Conservation (phyloP, 2,888 invertebrate genomes). For the Deroplatys truncata region DNA sequence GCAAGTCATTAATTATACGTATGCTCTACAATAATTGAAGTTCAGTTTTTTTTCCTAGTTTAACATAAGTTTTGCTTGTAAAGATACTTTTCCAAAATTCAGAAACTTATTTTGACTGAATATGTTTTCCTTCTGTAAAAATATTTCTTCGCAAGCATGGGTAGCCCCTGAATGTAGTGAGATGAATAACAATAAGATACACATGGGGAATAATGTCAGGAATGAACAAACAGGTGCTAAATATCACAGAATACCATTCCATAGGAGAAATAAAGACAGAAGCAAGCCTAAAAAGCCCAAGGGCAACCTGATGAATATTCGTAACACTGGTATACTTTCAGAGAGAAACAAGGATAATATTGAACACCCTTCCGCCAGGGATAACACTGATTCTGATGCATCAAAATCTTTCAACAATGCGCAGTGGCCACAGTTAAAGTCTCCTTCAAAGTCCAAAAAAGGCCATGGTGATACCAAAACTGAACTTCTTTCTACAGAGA, state of each 20-base stretch:
- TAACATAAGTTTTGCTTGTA: background rate
- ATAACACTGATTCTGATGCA: too few relatives aligned
- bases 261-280: background rate
- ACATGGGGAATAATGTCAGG: background rate
- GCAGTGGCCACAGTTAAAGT: background rate
- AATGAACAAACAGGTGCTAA: background rate
- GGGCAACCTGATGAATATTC: background rate
- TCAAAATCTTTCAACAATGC: background rate
- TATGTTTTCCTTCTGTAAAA: background rate
- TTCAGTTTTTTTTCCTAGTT: too few relatives aligned
- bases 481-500: background rate
- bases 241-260: background rate
- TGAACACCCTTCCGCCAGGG: background rate
- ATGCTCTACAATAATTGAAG: too few relatives aligned
- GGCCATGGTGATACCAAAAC: background rate
- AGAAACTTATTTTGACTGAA: background rate
- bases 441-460: background rate
- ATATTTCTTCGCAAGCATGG: background rate
- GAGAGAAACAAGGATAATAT: background rate
- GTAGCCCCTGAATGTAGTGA: too few relatives aligned
- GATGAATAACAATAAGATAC: too few relatives aligned
- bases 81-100: background rate
- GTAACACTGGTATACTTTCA: background rate
- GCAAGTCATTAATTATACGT: too few relatives aligned
- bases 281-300: background rate